phyloP scores from a whole-genome alignment of 1,140 invertebrate species.

The Philotrypesis tridentata region DNA sequence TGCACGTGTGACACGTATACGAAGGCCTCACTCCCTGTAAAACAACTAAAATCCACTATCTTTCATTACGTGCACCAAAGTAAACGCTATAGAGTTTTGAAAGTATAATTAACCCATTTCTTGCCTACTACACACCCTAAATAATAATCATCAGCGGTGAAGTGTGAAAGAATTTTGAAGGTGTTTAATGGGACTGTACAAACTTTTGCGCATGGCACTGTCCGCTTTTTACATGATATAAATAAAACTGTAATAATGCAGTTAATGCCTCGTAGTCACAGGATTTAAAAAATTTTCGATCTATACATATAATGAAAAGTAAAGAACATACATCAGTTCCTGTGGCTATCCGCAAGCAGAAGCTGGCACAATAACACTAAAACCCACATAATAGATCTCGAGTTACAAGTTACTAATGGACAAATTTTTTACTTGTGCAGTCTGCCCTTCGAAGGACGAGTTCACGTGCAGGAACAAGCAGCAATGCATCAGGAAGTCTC shows the following conservation, averaged over 20 bases:
- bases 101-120: background rate
- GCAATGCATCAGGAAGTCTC: slow-evolving; percentile 76
- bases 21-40: background rate
- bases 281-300: background rate
- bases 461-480: slow-evolving; percentile 77
- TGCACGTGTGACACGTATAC: background rate
- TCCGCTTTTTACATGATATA: background rate
- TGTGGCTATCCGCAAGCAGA: background rate
- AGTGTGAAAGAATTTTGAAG: background rate
- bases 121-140: background rate
- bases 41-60: slow-evolving; percentile 32
- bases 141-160: background rate
- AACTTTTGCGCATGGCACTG: background rate
- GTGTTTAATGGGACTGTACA: background rate
- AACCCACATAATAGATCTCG: background rate
- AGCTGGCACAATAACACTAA: background rate
- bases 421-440: slow-evolving; percentile 57
- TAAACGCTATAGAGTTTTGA: slow-evolving; percentile 9
- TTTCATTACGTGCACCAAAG: slow-evolving; percentile 25
- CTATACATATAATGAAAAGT: too few species aligned
- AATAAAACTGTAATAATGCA: background rate
- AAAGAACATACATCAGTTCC: background rate
- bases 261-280: background rate
- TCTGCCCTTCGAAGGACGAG: slow-evolving; percentile 71
- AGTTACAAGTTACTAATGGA: background rate